Percentiles rank a stretch among this genome's conserved stretches.
Evolutionary conservation across 2,797 vertebrate genomes (phyloP).

Genomic region (Simalia tracyae): DNA sequence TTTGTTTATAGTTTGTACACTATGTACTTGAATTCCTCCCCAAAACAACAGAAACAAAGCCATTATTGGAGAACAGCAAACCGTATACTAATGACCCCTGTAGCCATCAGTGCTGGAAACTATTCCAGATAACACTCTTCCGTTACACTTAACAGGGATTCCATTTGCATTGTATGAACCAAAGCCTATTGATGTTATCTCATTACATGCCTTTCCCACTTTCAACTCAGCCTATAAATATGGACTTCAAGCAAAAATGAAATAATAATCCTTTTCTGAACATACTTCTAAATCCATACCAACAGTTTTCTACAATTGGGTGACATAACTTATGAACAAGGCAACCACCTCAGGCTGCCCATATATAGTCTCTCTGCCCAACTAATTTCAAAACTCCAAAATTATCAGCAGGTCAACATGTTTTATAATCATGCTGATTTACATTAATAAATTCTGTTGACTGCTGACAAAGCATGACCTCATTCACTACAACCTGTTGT

Average conservation of each 20-base stretch:
- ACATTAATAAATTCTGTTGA: constrained; percentile 22
- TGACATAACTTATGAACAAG: background rate
- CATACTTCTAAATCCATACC: background rate
- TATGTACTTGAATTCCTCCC: background rate
- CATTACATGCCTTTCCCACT: constrained; percentile 36
- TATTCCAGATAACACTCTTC: constrained; percentile 51
- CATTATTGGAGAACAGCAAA: constrained; percentile 46
- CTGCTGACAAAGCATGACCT: background rate
- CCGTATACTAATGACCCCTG: constrained; percentile 38
- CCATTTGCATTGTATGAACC: constrained; percentile 29
- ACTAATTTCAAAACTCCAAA: constrained; percentile 44
- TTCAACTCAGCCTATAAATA: background rate
- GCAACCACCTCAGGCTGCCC: background rate
- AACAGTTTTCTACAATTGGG: constrained; percentile 25
- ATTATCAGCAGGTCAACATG: constrained; percentile 44
- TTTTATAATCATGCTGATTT: constrained; percentile 55
- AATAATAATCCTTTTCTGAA: background rate
- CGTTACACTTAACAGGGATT: constrained; percentile 44
- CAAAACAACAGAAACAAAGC: constrained; percentile 23
- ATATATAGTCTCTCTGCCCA: constrained; percentile 15
- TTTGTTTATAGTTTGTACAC: constrained; percentile 7
- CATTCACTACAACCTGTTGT: background rate
- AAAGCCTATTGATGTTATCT: constrained; percentile 26
- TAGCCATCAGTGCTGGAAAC: background rate
- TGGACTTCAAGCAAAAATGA: background rate